Evolutionary conservation across 92 coral and sea anemone species (phyloP), one percentile per base, ranked within the genome.

Genomic region (Isaurus tuberculatus): DNA sequence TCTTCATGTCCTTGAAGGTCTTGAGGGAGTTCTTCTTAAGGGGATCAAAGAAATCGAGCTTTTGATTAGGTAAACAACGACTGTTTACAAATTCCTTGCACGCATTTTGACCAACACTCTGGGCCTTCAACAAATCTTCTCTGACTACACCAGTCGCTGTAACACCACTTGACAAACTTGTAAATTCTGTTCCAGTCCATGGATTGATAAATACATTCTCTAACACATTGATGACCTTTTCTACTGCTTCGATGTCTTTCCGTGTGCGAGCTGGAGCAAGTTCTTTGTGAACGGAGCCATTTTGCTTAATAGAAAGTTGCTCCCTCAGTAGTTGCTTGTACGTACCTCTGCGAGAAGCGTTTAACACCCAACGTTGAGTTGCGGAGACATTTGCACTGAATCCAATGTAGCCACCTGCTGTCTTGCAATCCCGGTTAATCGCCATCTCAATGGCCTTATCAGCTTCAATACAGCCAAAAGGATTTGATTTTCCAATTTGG

Each of bases 161-260:
- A 9, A 75, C 37, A 7, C 81, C 81, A 25, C 33, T 51, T 8
- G 14, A 51, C 22, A 51, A 51, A n/a, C 60, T 51, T 51, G 14
- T 51, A 14, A 8, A 51, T 8, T 51, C 60, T 51, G 60, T 51
- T 51, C 19, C 60, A 5, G 0, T 51, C 16, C 60, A 51, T 8
- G 60, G 60, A 51, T 44, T 23, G 65, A 44, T 46, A 2, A 75
- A 75, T 30, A 75, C 4, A 7, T 44, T 19, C 28, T 20, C 13
- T 64, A 5, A 17, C 23, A 19, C 81, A 46, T 23, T 36, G 17
- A 46, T 6, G 66, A 75, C 81, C 46, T n/a, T 44, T 32, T 75
- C 67, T 20, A 46, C 65, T 11, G 14, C 65, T 75, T 75, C 65
- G 22, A 48, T 48, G 32, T 75, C 81, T 17, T 46, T 46, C 81